These are phyloP conservation scores for Lochmaea crataegi DNA, from an alignment of 2,888 invertebrate genomes.

Conservation along the genomic window DNA sequence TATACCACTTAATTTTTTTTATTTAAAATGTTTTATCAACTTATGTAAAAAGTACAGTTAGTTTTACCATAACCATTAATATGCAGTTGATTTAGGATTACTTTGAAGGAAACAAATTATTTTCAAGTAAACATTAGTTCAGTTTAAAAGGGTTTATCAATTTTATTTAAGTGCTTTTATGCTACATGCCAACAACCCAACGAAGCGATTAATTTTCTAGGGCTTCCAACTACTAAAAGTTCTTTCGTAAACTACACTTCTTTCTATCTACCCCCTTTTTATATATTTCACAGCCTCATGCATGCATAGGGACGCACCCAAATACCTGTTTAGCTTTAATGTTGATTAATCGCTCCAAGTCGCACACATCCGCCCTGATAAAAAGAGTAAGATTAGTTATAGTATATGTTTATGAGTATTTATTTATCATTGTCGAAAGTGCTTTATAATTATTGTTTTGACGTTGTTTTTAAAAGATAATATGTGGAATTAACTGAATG, in stretches of 20 bases:
- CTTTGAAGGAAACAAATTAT: neutral
- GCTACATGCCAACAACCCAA: conserved; percentile 5
- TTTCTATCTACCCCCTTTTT: conserved; percentile 4
- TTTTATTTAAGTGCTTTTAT: conserved; percentile 4
- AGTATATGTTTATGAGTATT: neutral
- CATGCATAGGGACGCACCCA: conserved; percentile 14
- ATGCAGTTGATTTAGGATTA: neutral
- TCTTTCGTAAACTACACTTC: conserved; percentile 1
- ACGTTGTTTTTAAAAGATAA: neutral
- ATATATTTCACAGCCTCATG: neutral
- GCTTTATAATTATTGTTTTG: conserved; percentile 4
- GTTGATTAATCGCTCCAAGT: conserved; percentile 8
- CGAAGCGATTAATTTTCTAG: conserved; percentile 13
- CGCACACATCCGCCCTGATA: conserved; percentile 5
- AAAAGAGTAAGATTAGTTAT: conserved; percentile 11
- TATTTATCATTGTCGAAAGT: neutral
- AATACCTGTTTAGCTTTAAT: conserved; percentile 15
- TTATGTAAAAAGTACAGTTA: no score
- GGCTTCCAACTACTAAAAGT: conserved; percentile 3
- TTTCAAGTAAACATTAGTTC: neutral
- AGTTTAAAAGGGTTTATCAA: conserved; percentile 9
- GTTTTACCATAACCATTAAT: neutral
- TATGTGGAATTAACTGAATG: no score
- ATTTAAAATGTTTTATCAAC: no score
- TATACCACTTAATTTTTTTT: no score